phyloP scores from a whole-genome alignment of 2,113 vertebrate genomes.

The Orycteropus afer region DNA sequence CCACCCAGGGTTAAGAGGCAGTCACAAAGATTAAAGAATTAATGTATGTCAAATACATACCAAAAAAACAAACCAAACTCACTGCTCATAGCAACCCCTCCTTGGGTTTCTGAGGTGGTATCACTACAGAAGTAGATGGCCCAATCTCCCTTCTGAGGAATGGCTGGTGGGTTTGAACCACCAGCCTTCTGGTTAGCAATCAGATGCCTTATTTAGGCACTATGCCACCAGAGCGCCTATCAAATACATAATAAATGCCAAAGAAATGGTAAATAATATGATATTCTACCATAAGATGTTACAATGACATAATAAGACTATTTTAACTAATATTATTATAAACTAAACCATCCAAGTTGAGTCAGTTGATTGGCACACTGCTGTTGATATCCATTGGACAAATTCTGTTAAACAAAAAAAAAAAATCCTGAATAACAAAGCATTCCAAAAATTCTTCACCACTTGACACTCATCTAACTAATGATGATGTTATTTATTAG shows the following conservation, averaged over 20 bases:
- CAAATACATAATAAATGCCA: neutral
- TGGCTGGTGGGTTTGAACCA: too few species aligned
- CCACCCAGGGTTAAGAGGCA: neutral
- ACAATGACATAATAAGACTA: neutral
- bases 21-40: neutral
- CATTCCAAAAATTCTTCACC: constrained; percentile 29
- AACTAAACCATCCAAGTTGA: constrained; percentile 31
- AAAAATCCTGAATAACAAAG: constrained; percentile 45
- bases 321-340: constrained; percentile 46
- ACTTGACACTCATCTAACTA: constrained; percentile 47
- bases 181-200: too few species aligned
- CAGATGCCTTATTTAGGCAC: too few species aligned
- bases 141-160: too few species aligned
- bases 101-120: too few species aligned
- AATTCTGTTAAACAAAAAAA: constrained; percentile 20
- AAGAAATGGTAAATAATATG: constrained; percentile 22
- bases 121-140: too few species aligned
- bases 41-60: neutral
- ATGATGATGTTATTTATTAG: neutral
- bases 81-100: too few species aligned
- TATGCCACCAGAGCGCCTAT: too few species aligned
- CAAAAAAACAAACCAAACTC: too few species aligned
- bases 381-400: neutral
- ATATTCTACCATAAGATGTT: neutral
- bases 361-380: neutral